These are phyloP conservation scores for Drosophila erecta DNA, from an alignment of 1,140 invertebrate species.

Conservation along the genomic window DNA sequence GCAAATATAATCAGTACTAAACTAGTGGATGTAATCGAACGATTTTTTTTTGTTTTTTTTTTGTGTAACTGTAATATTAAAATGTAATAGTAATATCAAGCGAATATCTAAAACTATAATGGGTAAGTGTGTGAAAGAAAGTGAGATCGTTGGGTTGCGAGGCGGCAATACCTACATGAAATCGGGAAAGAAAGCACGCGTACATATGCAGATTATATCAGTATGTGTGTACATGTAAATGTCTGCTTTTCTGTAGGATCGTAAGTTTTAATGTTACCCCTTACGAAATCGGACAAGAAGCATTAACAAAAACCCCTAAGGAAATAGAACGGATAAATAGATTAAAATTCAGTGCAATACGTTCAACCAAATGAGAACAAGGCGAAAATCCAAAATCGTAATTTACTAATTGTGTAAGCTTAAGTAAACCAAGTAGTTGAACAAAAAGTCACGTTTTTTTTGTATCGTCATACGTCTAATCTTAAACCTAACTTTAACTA, in stretches of 20 bases:
- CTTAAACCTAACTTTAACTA: conserved; percentile 55
- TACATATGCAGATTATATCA: conserved; percentile 25
- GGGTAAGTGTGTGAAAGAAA: background rate
- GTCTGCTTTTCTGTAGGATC: conserved; percentile 38
- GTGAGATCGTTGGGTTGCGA: background rate
- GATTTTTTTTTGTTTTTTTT: conserved; percentile 40
- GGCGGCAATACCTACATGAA: background rate
- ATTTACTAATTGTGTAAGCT: conserved; percentile 44
- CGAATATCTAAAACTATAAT: conserved; percentile 20
- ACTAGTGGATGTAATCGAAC: conserved; percentile 38
- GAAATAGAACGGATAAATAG: conserved; percentile 12
- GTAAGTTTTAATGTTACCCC: conserved; percentile 73
- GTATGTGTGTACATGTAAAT: conserved; percentile 11
- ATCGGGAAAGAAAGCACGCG: conserved; percentile 8
- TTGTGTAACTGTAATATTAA: conserved; percentile 21
- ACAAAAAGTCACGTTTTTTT: conserved; percentile 52
- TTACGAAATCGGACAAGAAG: conserved; percentile 20
- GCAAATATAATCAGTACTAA: conserved; percentile 65
- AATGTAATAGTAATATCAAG: conserved; percentile 30
- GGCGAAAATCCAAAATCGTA: conserved; percentile 26
- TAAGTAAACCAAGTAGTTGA: conserved; percentile 73
- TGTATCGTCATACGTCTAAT: conserved; percentile 71
- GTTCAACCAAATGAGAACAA: conserved; percentile 36
- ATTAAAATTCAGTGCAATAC: conserved; percentile 72
- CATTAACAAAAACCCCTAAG: conserved; percentile 17